phyloP scores from a whole-genome alignment of 2,888 invertebrate genomes.

The Dione vanillae region DNA sequence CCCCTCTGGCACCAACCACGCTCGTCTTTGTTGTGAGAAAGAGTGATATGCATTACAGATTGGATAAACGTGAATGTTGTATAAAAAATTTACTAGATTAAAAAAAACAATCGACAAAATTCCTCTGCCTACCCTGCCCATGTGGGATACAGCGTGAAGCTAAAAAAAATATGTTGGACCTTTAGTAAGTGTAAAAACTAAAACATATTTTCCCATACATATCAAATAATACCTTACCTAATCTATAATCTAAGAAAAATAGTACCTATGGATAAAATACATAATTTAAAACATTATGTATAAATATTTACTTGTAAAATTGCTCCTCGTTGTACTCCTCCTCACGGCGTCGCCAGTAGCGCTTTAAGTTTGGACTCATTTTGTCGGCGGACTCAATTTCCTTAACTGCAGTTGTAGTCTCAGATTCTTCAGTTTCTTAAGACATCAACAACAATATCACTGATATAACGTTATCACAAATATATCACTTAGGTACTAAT shows the following conservation, averaged over 20 bases:
- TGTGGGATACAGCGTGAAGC: background rate
- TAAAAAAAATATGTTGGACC: too few species aligned
- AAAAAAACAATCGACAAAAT: too few species aligned
- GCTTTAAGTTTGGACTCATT: conserved; percentile 60
- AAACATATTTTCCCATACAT: too few species aligned
- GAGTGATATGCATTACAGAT: too few species aligned
- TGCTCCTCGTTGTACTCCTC: conserved; percentile 71
- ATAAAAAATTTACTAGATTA: too few species aligned
- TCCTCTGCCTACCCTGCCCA: background rate
- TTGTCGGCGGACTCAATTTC: conserved; percentile 56
- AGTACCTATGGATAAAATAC: too few species aligned
- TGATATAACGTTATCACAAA: background rate
- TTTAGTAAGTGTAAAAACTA: too few species aligned
- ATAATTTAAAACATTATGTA: background rate
- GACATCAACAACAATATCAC: background rate
- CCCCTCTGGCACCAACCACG: too few species aligned
- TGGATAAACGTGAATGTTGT: too few species aligned
- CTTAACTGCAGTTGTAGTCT: conserved; percentile 47
- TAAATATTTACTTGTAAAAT: conserved; percentile 62
- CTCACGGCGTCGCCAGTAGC: conserved; percentile 71
- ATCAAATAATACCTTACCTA: too few species aligned
- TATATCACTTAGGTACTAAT: background rate
- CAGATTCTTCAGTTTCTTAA: background rate
- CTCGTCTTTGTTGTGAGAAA: too few species aligned
- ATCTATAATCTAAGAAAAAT: too few species aligned